These are phyloP conservation scores for Nestor notabilis DNA, from an alignment of 2,113 vertebrate genomes.

Conservation along the genomic window DNA sequence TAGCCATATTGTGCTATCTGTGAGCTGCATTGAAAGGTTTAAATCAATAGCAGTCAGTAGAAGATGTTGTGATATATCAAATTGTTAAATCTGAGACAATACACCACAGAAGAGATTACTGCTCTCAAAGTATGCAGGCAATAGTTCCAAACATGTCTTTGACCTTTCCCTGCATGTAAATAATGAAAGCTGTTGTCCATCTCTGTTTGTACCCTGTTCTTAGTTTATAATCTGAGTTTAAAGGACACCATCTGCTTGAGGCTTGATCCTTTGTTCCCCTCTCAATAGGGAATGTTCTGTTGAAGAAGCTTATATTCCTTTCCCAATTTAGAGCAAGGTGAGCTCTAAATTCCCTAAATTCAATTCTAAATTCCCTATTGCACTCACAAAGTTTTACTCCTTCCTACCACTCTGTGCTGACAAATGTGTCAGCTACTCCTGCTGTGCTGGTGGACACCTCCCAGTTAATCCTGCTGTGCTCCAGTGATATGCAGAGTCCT, in stretches of 20 bases:
- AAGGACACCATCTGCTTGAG: neutral
- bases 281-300: neutral
- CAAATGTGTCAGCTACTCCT: neutral
- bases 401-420: neutral
- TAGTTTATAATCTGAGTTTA: neutral
- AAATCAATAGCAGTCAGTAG: neutral
- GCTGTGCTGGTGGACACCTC: neutral
- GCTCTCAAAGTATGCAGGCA: neutral
- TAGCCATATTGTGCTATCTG: neutral
- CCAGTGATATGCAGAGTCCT: neutral
- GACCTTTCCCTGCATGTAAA: neutral
- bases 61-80: neutral
- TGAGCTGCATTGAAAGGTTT: neutral
- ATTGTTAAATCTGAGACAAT: neutral
- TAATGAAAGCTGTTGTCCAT: neutral
- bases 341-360: no score
- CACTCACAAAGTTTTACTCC: neutral
- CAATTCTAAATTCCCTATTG: neutral
- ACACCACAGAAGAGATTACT: neutral
- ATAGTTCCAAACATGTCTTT: neutral
- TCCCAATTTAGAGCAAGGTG: neutral
- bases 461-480: fast-evolving
- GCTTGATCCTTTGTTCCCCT: neutral
- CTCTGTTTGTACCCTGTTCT: neutral
- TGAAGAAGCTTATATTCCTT: neutral